Conservation (phyloP, 2,113 vertebrate species). For the Eubucco bourcierii region DNA sequence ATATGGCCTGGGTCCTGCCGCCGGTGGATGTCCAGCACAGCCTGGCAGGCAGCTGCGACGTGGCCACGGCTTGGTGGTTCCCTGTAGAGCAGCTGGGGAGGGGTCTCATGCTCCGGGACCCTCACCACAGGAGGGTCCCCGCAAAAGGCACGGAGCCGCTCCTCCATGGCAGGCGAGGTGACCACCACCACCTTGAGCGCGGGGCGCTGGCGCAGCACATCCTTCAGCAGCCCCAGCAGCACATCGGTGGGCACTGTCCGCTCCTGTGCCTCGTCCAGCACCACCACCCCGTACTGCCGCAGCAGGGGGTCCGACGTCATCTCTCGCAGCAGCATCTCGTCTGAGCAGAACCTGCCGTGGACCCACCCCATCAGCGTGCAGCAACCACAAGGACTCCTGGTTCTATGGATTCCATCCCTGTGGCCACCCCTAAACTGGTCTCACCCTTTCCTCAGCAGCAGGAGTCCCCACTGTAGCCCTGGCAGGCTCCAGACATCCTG, state of each 20-base stretch:
- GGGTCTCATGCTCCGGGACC: slow-evolving; percentile 1
- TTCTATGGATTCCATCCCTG: too few relatives aligned
- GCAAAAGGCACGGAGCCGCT: slow-evolving; percentile 78
- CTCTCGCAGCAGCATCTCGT: slow-evolving; percentile 89
- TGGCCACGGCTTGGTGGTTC: slow-evolving; percentile 65
- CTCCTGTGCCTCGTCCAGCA: slow-evolving; percentile 92
- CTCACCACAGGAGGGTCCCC: slow-evolving; percentile 69
- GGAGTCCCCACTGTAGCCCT: background rate
- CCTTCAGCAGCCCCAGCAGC: slow-evolving; percentile 89
- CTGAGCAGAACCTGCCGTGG: slow-evolving; percentile 85
- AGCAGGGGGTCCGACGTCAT: slow-evolving; percentile 90
- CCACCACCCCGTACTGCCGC: slow-evolving; percentile 84
- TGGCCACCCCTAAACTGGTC: rapidly evolving
- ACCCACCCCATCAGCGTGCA: rapidly evolving
- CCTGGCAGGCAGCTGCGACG: slow-evolving; percentile 78
- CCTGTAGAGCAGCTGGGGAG: slow-evolving; percentile 63
- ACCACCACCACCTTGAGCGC: slow-evolving; percentile 81
- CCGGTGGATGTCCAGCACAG: slow-evolving; percentile 80
- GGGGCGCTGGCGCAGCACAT: slow-evolving; percentile 79
- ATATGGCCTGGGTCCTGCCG: slow-evolving; percentile 78
- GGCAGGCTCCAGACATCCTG: background rate
- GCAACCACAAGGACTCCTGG: rapidly evolving
- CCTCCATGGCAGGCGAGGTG: slow-evolving; percentile 76
- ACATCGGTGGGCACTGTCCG: slow-evolving; percentile 88
- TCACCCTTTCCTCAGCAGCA: rapidly evolving